Evolutionary conservation across 1,140 invertebrate species (phyloP).

Genomic region (Neodiprion lecontei): DNA sequence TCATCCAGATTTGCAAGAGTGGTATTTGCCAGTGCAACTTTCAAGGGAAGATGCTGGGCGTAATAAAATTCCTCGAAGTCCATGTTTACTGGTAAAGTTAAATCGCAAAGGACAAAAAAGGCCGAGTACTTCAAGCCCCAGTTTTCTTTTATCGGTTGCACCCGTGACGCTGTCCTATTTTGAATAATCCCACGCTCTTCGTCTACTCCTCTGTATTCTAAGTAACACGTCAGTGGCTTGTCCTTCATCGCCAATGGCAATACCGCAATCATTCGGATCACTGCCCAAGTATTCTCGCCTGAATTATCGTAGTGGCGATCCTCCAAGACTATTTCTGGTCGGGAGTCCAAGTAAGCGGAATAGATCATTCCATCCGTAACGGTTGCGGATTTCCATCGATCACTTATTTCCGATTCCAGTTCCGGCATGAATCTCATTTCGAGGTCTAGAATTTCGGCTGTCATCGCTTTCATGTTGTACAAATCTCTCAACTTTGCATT

Average conservation of each 20-base stretch:
- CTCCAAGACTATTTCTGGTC: conserved; percentile 29
- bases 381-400: conserved; percentile 21
- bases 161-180: conserved; percentile 9
- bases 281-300: conserved; percentile 22
- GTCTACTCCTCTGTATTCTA: conserved; percentile 17
- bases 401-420: background rate
- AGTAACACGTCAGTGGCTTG: conserved; percentile 23
- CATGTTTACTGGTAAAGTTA: conserved; percentile 12
- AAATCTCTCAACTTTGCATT: conserved; percentile 17
- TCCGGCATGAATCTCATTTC: conserved; percentile 28
- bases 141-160: conserved; percentile 26
- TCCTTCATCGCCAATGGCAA: conserved; percentile 19
- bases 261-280: conserved; percentile 29
- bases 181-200: background rate
- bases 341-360: conserved; percentile 32
- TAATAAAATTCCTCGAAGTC: conserved; percentile 22
- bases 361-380: conserved; percentile 29
- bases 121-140: conserved; percentile 28
- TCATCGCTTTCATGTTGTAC: conserved; percentile 16
- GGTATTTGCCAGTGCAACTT: conserved; percentile 12
- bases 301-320: conserved; percentile 12
- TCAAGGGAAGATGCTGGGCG: conserved; percentile 23
- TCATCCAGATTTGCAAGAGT: background rate
- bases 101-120: conserved; percentile 30
- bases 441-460: conserved; percentile 24